Base-by-base conservation (phyloP, 2,888 invertebrate genomes). In the Helleia helle region DNA sequence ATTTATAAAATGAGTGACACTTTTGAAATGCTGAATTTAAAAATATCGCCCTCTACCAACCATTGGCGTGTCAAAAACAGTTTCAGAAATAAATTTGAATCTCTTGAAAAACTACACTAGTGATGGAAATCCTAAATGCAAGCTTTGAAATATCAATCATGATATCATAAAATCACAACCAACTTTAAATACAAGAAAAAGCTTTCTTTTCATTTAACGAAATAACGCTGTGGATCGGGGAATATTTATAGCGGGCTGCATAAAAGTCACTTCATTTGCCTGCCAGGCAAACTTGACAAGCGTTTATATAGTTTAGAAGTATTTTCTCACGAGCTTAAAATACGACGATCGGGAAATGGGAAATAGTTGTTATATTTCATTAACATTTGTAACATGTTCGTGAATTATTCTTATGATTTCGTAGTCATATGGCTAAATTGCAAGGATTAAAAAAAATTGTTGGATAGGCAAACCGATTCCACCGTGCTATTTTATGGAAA, bases 241-340 rank as follows among this genome's bases (percentile, higher is more conserved):
- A 29, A 29, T 29, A 29, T 29, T 31, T 12, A 22, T 11, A 34
- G 22, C 18, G 14, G 28, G 12, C 28, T 14, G 1, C 14, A 29
- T 12, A 11, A n/a, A 22, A 34, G 18, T 34, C 34, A 34, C 11
- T 34, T 31, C 7, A 11, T 34, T 22, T 3, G 5, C n/a, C 14
- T 15, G 34, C 22, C 17, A 18, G 13, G 17, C 11, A n/a, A 22
- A 34, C 34, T 12, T 22, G 12, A 22, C 12, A 34, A 22, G 11
- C 34, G 28, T 29, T 28, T 13, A 17, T 17, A 31, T n/a, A 31
- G 18, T 31, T 12, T 34, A 6, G 22, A 34, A 22, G 17, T 31
- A 14, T 9, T 15, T 31, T 31, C 17, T 31, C 11, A 18, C 18
- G 7, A 5, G 2, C 6, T 22, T 5, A 22, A 22, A 22, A 22